phyloP scores from a whole-genome alignment of 1,140 invertebrate species.

The Diploscapter pachys region DNA sequence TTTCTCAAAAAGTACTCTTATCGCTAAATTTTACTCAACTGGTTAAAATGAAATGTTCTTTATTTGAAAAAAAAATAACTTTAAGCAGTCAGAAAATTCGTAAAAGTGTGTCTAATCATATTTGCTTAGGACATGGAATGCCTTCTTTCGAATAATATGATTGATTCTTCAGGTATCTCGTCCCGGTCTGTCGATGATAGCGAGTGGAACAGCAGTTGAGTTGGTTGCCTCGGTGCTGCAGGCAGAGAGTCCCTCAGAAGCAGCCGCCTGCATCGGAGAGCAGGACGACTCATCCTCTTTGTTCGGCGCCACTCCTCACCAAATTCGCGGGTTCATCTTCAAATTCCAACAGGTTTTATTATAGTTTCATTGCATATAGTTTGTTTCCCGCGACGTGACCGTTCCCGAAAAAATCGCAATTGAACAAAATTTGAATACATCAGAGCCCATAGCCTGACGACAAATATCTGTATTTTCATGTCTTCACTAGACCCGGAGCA shows the following conservation, averaged over 20 bases:
- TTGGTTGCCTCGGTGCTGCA: slow-evolving; percentile 80
- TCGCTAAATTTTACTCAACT: no score
- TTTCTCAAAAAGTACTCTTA: no score
- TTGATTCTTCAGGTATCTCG: slow-evolving; percentile 16
- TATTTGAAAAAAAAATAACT: no score
- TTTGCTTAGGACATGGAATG: background rate
- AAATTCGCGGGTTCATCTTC: slow-evolving; percentile 83
- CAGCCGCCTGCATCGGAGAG: slow-evolving; percentile 64
- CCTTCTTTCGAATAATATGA: background rate
- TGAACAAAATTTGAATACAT: no score
- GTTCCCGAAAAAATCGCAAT: no score
- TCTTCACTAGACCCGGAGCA: no score
- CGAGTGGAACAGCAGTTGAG: slow-evolving; percentile 84
- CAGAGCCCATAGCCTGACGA: no score
- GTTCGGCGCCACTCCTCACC: slow-evolving; percentile 81
- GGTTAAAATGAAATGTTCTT: no score
- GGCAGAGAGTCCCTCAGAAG: slow-evolving; percentile 70
- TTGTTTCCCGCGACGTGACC: no score
- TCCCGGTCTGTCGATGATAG: slow-evolving; percentile 86
- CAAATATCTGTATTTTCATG: no score
- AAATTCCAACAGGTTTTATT: slow-evolving; percentile 62
- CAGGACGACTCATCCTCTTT: slow-evolving; percentile 44
- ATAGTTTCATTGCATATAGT: background rate
- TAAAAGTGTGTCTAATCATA: background rate
- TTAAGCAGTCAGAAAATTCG: no score